Evolutionary conservation across 2,113 vertebrate species (phyloP), one percentile per base, ranked within the genome.

Genomic region (Corvus hawaiiensis): DNA sequence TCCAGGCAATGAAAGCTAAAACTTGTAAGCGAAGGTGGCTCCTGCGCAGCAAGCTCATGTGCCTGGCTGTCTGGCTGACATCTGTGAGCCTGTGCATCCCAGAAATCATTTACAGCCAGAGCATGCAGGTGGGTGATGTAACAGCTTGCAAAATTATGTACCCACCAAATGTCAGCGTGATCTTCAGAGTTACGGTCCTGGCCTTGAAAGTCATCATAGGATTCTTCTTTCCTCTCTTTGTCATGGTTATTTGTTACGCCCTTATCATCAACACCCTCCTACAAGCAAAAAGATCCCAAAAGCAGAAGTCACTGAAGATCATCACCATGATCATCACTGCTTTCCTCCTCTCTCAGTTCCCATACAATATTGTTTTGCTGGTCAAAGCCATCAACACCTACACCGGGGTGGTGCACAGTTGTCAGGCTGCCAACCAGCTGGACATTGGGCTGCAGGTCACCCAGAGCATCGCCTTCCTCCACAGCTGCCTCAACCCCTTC

Each of bases 401-500:
- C 11, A 84, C 96, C 0, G 27, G 77, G 4, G 74, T 39, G 17
- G 97, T 95, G 27, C 98, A 96, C 15, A 93, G 93, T 13, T 99
- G 99, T 18, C 6, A 81, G 9, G 37, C 67, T 9, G 59, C 95
- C 2, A 76, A 56, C 30, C 19, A 6, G 14, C 94, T 99, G 8
- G 98, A 99, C 73, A 93, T 99, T 0, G 98, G 97, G 6, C 96
- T 98, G 81, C 98, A 99, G 96, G 89, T 99, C 39, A 98, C 98
- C 28, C 98, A 98, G 91, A 98, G 97, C 84, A 87, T 99, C 0
- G 99, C 99, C 14, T 99, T 98, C 68, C 97, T 98, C 23, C 99
- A 99, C 64, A 98, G 98, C 69, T 99, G 99, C 96, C 97, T 99
- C 67, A 99, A 99, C 95, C 99, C 99, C 0, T 94, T 99, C 77